Evolutionary conservation across 2,113 vertebrate species (phyloP).

Genomic region (Microtus pennsylvanicus): DNA sequence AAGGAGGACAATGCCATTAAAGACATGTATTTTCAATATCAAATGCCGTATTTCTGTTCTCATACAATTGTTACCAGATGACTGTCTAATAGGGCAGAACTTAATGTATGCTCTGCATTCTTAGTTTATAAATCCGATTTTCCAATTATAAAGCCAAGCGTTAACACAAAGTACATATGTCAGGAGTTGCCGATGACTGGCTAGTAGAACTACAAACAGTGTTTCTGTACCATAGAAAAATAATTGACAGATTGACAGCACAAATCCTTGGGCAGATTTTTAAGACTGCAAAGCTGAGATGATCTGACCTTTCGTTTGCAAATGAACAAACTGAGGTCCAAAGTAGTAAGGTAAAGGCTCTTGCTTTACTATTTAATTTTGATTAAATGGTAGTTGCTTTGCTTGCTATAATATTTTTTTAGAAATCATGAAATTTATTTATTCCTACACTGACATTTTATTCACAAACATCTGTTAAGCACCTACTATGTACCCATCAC

Average conservation of each 20-base stretch:
- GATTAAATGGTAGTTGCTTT: conserved; percentile 43
- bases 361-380: not conserved
- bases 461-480: conserved; percentile 2
- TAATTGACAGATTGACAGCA: conserved; percentile 32
- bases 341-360: conserved; percentile 18
- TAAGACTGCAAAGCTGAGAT: conserved; percentile 23
- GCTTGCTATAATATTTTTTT: not conserved
- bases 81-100: conserved; percentile 25
- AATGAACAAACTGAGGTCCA: conserved; percentile 31
- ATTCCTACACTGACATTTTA: not conserved
- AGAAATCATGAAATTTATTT: not conserved
- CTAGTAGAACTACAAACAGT: conserved; percentile 44
- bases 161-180: conserved; percentile 26
- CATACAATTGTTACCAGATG: not conserved
- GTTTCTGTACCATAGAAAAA: conserved; percentile 54
- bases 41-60: not conserved
- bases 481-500: not conserved
- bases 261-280: conserved; percentile 39
- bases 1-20: not conserved
- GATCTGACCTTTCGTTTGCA: conserved; percentile 58
- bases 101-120: conserved; percentile 10
- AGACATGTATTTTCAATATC: not conserved
- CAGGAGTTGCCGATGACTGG: not conserved
- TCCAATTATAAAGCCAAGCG: conserved; percentile 65
- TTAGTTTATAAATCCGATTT: conserved; percentile 53